A percentile compares a stretch with the other conserved stretches of the same genome.
Evolutionary conservation across 2,113 vertebrate species (phyloP).

Genomic region (Pachycephala philippinensis): DNA sequence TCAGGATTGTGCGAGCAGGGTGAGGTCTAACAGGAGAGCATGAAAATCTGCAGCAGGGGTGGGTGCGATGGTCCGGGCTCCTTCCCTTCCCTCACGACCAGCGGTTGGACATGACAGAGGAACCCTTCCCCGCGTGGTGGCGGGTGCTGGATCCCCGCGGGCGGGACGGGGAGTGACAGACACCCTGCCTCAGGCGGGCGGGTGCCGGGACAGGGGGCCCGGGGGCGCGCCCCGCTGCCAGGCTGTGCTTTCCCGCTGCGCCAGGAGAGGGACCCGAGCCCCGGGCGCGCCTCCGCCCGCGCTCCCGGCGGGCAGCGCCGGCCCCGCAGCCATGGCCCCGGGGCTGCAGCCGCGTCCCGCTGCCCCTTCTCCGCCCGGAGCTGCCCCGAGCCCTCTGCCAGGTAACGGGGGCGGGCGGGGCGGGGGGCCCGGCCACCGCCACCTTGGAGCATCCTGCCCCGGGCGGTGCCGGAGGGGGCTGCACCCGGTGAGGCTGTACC

Average conservation of each 20-base stretch:
- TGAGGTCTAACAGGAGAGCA: rapidly evolving
- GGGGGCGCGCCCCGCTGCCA: background rate
- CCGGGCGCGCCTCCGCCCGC: background rate
- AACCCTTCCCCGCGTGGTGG: rapidly evolving
- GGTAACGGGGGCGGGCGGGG: background rate
- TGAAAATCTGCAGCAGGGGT: rapidly evolving
- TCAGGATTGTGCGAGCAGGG: background rate
- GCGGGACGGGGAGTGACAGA: rapidly evolving
- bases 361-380: background rate
- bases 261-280: background rate
- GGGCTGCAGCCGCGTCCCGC: background rate
- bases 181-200: rapidly evolving
- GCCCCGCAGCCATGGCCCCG: background rate
- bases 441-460: background rate
- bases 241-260: background rate
- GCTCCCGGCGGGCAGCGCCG: background rate
- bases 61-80: background rate
- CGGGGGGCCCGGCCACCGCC: background rate
- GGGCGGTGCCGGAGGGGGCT: too few species aligned
- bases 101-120: rapidly evolving
- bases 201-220: background rate
- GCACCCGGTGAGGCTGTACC: too few species aligned
- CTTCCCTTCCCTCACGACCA: background rate
- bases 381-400: background rate
- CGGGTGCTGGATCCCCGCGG: background rate